phyloP scores from a whole-genome alignment of 2,113 vertebrate species.

The Rhea pennata region DNA sequence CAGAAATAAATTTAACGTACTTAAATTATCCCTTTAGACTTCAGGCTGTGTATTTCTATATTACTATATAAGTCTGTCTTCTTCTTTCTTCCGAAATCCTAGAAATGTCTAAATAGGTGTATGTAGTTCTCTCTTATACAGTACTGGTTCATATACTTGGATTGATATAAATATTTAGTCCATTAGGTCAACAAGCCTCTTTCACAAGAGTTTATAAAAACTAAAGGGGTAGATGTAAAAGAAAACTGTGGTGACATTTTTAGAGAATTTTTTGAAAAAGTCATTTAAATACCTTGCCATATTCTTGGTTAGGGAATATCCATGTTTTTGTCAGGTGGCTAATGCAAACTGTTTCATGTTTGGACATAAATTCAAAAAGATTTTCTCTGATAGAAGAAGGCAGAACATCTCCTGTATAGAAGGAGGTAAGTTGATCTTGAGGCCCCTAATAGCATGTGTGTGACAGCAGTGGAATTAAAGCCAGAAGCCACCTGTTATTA shows the following conservation, averaged over 20 bases:
- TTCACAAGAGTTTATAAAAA: background rate
- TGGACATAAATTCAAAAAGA: background rate
- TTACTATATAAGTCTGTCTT: background rate
- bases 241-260: background rate
- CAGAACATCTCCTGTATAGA: background rate
- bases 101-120: background rate
- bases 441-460: background rate
- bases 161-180: background rate
- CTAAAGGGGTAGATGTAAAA: background rate
- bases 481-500: background rate
- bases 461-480: background rate
- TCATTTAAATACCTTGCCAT: background rate
- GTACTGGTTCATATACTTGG: background rate
- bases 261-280: background rate
- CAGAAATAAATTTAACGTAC: constrained; percentile 42
- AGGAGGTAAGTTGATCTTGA: background rate
- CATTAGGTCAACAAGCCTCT: background rate
- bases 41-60: background rate
- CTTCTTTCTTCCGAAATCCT: background rate
- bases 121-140: background rate
- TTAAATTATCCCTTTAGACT: constrained; percentile 34
- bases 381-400: background rate
- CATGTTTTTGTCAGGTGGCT: background rate
- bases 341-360: fast-evolving
- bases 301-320: background rate